phyloP scores from a whole-genome alignment of 2,113 vertebrate species.

The Oophaga pumilio region DNA sequence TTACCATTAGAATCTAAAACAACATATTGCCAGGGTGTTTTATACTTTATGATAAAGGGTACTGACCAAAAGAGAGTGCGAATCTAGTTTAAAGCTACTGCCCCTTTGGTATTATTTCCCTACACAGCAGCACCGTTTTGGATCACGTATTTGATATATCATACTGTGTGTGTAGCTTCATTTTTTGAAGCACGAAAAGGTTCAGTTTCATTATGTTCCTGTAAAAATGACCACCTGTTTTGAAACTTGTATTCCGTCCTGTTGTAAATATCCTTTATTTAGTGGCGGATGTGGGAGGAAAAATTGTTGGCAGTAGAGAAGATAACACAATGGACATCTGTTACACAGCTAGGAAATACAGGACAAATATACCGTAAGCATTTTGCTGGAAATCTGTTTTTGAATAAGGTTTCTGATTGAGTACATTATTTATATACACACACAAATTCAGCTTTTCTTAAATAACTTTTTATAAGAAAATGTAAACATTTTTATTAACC shows the following conservation, averaged over 20 bases:
- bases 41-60: no score
- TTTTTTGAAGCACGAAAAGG: not conserved
- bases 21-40: no score
- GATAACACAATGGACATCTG: conserved; percentile 1
- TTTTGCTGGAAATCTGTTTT: not conserved
- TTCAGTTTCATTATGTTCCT: not conserved
- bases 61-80: no score
- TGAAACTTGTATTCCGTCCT: not conserved
- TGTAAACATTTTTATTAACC: no score
- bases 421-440: not conserved
- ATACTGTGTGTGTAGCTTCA: no score
- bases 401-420: not conserved
- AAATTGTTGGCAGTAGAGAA: not conserved
- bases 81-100: no score
- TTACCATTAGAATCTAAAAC: no score
- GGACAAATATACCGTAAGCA: not conserved
- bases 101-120: no score
- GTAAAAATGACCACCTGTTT: not conserved
- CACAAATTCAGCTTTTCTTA: no score
- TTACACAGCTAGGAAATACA: conserved; percentile 4
- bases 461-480: no score
- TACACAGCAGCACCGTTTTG: no score
- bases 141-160: no score
- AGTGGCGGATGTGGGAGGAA: conserved; percentile 11
- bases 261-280: not conserved